Base-by-base conservation (phyloP, 92 coral and sea anemone genomes). In the Parazoanthus darwini region DNA sequence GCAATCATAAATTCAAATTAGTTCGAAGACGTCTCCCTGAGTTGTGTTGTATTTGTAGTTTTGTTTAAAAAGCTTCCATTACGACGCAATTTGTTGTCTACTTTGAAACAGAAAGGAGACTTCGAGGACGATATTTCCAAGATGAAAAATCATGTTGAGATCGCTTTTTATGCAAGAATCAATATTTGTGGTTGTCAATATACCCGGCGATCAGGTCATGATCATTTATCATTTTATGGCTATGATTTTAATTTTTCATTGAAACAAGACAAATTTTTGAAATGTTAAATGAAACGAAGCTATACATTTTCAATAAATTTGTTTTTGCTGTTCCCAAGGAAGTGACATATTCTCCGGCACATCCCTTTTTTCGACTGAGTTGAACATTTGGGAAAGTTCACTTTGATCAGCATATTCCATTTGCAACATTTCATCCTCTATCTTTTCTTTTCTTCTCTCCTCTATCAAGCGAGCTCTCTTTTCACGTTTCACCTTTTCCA, bases 311-410 rank as follows among this genome's bases (percentile, higher is more conserved):
- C 33, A 29, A 29, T 29, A 29, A 50, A 91, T 85, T 15, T 88
- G 79, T n/a, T 11, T n/a, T 48, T 91, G 93, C 33, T 88, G 93
- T 33, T 88, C 74, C 89, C 89, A 91, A 0, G 88, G 77, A 0
- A 83, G 25, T 3, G 70, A 1, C 89, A 91, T 29, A n/a, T 84
- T 70, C 13, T 85, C 84, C 2, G 88, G 93, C 35, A 91, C 68
- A 20, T 88, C 86, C 7, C 71, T 77, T 29, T 37, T 48, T 3
- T 39, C 33, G 50, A 85, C 84, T 4, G 23, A 35, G 10, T 48
- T 33, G 56, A 88, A 54, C 81, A 91, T 59, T 8, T 72, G 36
- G 44, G 23, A 8, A 8, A 91, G 88, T 74, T 88, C 91, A 18
- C 51, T 26, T 18, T 88, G 86, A 26, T 91, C 93, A 0, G 78